Percentiles rank a stretch among this genome's conserved stretches.
These are phyloP conservation scores for Umimayanthus kanabou DNA, from an alignment of 92 coral and sea anemone species.

Conservation along the genomic window DNA sequence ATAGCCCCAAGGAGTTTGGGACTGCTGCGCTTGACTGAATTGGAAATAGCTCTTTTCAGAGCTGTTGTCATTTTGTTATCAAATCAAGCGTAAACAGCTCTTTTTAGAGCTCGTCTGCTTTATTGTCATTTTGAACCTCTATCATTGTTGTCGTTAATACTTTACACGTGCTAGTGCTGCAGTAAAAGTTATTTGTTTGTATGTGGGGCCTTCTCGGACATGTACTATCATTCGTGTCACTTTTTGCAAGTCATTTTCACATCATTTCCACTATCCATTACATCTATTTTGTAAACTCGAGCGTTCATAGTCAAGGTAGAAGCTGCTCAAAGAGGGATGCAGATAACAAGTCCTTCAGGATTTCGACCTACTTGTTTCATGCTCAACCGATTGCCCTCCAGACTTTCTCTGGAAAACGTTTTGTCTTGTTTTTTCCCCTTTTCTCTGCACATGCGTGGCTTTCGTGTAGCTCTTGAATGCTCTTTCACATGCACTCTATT, in stretches of 20 bases:
- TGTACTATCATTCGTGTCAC: not conserved
- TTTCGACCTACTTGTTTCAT: not conserved
- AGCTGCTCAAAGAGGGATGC: not conserved
- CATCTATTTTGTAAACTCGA: too few relatives aligned
- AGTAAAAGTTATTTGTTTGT: not conserved
- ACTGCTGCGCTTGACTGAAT: not conserved
- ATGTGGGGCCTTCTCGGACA: not conserved
- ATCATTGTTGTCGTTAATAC: not conserved
- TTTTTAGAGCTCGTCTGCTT: not conserved
- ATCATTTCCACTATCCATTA: too few relatives aligned
- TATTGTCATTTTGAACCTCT: not conserved
- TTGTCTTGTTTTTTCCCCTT: not conserved
- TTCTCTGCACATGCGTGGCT: not conserved
- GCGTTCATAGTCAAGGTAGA: not conserved
- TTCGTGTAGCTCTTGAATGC: not conserved
- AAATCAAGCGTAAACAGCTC: not conserved
- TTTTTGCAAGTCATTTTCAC: not conserved
- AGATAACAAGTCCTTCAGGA: not conserved
- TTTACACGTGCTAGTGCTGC: not conserved
- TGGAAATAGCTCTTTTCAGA: slow-evolving; percentile 21
- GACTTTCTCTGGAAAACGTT: not conserved
- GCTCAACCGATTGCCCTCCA: slow-evolving; percentile 6
- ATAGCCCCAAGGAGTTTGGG: not conserved
- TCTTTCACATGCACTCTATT: not conserved
- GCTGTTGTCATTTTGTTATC: not conserved